Evolutionary conservation across 2,113 vertebrate species (phyloP).

Genomic region (Procavia capensis): DNA sequence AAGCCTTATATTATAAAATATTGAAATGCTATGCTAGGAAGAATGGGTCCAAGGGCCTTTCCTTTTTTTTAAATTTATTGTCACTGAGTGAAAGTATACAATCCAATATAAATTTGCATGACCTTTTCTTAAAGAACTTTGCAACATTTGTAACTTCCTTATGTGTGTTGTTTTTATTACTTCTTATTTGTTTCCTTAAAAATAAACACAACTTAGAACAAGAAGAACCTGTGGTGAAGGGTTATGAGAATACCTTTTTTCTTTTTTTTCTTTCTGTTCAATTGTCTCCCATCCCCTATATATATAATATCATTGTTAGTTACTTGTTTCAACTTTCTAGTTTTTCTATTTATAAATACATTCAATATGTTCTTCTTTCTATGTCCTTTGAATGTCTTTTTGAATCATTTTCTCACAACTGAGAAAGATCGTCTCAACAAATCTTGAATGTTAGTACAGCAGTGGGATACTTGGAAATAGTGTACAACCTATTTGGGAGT

Average conservation of each 20-base stretch:
- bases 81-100: no score
- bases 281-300: neutral
- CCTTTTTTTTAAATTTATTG: slow-evolving; percentile 21
- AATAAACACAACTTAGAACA: slow-evolving; percentile 39
- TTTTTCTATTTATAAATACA: slow-evolving; percentile 3
- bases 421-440: neutral
- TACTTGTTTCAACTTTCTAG: neutral
- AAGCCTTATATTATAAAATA: neutral
- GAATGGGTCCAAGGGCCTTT: neutral
- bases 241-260: slow-evolving; percentile 21
- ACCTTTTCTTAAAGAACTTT: slow-evolving; percentile 9
- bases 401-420: neutral
- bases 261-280: neutral
- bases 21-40: neutral
- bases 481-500: neutral
- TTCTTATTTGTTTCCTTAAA: slow-evolving; percentile 28
- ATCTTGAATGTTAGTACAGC: neutral
- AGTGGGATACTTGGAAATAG: neutral
- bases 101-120: no score
- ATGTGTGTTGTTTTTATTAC: neutral
- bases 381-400: neutral
- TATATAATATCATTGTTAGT: neutral
- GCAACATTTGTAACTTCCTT: neutral
- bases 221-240: neutral
- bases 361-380: neutral